Base-by-base conservation (phyloP, 2,888 invertebrate species). In the Cryptosula pallasiana region DNA sequence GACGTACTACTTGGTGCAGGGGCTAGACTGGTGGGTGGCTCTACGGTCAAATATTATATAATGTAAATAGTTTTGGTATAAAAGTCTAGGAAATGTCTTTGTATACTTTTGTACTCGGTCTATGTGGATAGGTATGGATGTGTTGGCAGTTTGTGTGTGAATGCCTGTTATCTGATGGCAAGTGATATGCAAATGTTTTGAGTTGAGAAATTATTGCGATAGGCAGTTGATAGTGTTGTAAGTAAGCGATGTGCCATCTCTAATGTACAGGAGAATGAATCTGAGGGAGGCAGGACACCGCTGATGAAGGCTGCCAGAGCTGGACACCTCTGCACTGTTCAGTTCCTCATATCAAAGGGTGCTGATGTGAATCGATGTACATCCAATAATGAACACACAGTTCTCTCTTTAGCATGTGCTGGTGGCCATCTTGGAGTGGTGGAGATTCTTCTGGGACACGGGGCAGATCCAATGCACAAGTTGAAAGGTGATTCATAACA, bases 221-320 rank as follows among this genome's bases (percentile, higher is more conserved):
- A n/a, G n/a, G n/a, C n/a, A n/a, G n/a, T n/a, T n/a, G n/a, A n/a
- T n/a, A n/a, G n/a, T n/a, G n/a, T n/a, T n/a, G n/a, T n/a, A n/a
- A n/a, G n/a, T n/a, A n/a, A n/a, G n/a, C n/a, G n/a, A n/a, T n/a
- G n/a, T 45, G 45, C 45, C 20, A 20, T 45, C 45, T 13, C 20
- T 45, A 5, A 13, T 20, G 58, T n/a, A 35, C 79, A 90, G 89
- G 95, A 97, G 86, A 95, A 95, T 86, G 94, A 95, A 87, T 93
- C 94, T 69, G 97, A 98, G 86, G 97, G 95, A 75, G 97, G 97
- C 2, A 89, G 96, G 79, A 99, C 98, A 75, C 96, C 98, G 69
- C 87, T 99, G 81, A 98, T 99, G 98, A 98, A 97, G 87, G 97
- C 98, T 34, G 95, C 95, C 78, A 90, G 97, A 77, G 95, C 96